Base-by-base conservation (phyloP, 2,113 vertebrate genomes). In the Channa maculata region DNA sequence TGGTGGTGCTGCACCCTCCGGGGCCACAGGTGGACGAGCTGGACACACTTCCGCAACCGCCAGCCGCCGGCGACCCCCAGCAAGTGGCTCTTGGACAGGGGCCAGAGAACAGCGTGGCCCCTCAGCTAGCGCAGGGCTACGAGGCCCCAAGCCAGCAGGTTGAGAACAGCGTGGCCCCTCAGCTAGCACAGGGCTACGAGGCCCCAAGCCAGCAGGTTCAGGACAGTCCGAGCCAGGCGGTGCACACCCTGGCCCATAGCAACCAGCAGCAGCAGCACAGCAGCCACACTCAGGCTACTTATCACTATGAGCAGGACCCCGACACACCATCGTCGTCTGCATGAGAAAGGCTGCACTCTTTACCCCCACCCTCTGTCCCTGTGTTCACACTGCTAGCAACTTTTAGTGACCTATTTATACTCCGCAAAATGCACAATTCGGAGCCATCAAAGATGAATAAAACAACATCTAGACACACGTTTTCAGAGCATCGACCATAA, bases 21-120 rank as follows among this genome's bases (percentile, higher is more conserved):
- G 96, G 96, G 2, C 97, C 97, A 0, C 97, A 97, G 63, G 97
- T 98, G 77, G 98, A 99, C 0, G 98, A 99, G 92, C 92, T 99
- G 86, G 97, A 99, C 91, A 96, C 92, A 54, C 93, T 97, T 44
- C 96, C 73, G 1, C 86, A 39, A 11, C 73, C 91, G 4, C 65
- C 91, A 34, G 51, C 59, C 0, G 3, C 1, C 51, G 13, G 0
- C 38, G 75, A 84, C 37, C 65, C 39, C 50, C 58, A 84, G 41
- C 79, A 79, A 43, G 61, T 8, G 2, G 13, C 13, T 1, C 33
- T 2, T 0, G 81, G 75, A 4, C 83, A 4, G 36, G 58, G 10
- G 1, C 24, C 2, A 2, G 86, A 87, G 14, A 72, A 12, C 65
- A 62, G 14, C 37, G 38, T 5, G 2, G 36, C 8, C 14, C 80